Conservation (phyloP, 2,797 vertebrate species). For the Sebastes matsubarae region DNA sequence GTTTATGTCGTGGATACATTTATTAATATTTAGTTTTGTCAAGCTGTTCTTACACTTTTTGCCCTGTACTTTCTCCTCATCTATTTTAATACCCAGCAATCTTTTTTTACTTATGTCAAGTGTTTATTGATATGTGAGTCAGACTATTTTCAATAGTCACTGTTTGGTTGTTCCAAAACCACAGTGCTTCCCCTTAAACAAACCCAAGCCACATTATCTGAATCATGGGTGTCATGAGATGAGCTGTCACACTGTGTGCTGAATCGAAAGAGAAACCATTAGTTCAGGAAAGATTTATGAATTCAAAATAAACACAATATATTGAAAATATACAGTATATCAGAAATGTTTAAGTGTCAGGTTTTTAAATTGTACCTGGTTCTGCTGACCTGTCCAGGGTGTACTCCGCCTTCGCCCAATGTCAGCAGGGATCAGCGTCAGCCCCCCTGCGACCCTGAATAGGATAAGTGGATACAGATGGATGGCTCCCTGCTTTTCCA, state of each 20-base stretch:
- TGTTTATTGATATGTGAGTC: background rate
- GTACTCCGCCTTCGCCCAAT: too few relatives aligned
- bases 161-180: background rate
- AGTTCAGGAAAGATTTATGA: background rate
- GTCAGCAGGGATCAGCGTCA: too few relatives aligned
- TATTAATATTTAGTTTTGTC: background rate
- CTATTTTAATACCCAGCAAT: background rate
- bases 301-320: background rate
- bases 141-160: background rate
- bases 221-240: conserved; percentile 54
- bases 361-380: background rate
- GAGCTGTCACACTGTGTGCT: background rate
- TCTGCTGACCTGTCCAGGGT: background rate
- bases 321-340: background rate
- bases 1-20: too few relatives aligned
- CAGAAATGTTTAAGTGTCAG: background rate
- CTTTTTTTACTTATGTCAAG: background rate
- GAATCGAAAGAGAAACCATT: conserved; percentile 50
- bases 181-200: conserved; percentile 5
- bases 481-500: background rate
- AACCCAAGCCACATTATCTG: background rate
- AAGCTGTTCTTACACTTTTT: background rate
- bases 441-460: too few relatives aligned
- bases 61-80: too few relatives aligned
- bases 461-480: too few relatives aligned